Conservation (phyloP, 2,888 invertebrate genomes). For the Ophonus ardosiacus region DNA sequence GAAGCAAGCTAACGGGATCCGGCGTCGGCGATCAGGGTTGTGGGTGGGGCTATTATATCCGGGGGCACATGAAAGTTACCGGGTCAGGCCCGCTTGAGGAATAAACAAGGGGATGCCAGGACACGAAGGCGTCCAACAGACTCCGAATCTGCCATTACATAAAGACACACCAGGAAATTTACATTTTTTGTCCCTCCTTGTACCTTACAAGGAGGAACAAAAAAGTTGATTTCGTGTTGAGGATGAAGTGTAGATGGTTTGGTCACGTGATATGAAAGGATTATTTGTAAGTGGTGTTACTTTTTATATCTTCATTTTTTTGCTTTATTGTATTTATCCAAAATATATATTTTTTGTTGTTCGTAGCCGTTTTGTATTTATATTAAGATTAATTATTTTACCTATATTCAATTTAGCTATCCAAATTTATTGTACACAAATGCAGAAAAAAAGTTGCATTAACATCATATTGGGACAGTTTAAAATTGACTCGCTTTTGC, state of each 20-base stretch:
- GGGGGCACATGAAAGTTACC: slow-evolving; percentile 24
- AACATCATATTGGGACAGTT: too few relatives aligned
- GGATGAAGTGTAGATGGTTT: slow-evolving; percentile 3
- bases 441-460: too few relatives aligned
- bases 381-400: too few relatives aligned
- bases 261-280: slow-evolving; percentile 14
- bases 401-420: too few relatives aligned
- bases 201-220: too few relatives aligned
- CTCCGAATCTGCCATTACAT: slow-evolving; percentile 42
- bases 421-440: too few relatives aligned
- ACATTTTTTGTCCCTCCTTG: slow-evolving; percentile 23
- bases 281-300: background rate
- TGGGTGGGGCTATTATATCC: slow-evolving; percentile 43
- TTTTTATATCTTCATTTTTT: slow-evolving; percentile 5
- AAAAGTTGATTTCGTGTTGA: slow-evolving; percentile 24
- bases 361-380: too few relatives aligned
- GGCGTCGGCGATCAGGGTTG: slow-evolving; percentile 1
- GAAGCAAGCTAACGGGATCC: slow-evolving; percentile 54
- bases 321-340: too few relatives aligned
- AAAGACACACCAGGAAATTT: slow-evolving; percentile 44
- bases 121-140: slow-evolving; percentile 19
- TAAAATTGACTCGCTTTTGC: too few relatives aligned
- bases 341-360: too few relatives aligned
- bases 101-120: slow-evolving; percentile 30
- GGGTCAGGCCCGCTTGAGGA: slow-evolving; percentile 16